A percentile compares a stretch with the other conserved stretches of the same genome.
Evolutionary conservation across 2,888 invertebrate species (phyloP).

Genomic region (Sabellastarte sp.): DNA sequence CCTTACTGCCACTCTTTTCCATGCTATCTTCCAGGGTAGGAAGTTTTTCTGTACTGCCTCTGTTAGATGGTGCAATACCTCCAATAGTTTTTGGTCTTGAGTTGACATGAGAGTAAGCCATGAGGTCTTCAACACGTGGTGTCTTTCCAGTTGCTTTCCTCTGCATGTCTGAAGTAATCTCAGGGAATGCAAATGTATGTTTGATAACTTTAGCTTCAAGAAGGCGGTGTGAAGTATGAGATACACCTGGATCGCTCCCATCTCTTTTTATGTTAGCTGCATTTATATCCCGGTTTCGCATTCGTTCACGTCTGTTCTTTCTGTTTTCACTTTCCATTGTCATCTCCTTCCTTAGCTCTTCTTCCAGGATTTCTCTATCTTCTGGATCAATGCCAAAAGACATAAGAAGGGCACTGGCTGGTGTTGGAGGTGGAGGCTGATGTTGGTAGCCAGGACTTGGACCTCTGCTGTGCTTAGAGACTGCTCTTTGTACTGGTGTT

Average conservation of each 20-base stretch:
- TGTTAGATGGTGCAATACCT: not conserved
- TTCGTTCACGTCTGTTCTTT: not conserved
- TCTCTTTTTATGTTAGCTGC: not conserved
- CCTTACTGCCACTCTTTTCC: not conserved
- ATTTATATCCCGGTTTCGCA: not conserved
- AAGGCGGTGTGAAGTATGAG: not conserved
- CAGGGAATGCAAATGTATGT: not conserved
- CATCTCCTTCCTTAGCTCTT: not conserved
- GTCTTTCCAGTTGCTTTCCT: not conserved
- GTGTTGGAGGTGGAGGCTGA: not conserved
- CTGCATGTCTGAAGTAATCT: not conserved
- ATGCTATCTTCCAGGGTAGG: not conserved
- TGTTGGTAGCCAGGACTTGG: not conserved
- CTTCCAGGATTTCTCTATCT: not conserved
- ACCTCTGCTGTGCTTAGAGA: not conserved
- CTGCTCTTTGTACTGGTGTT: not conserved
- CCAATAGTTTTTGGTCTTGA: not conserved
- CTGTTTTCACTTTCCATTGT: not conserved
- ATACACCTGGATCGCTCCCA: not conserved
- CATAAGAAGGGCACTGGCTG: not conserved
- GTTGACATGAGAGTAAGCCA: not conserved
- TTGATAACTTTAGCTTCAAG: not conserved
- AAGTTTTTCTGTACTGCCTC: not conserved
- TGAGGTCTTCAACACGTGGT: not conserved
- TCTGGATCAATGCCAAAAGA: not conserved